Evolutionary conservation across 2,113 vertebrate genomes (phyloP), one percentile per base, ranked within the genome.

Genomic region (Tretioscincus oriximinensis): DNA sequence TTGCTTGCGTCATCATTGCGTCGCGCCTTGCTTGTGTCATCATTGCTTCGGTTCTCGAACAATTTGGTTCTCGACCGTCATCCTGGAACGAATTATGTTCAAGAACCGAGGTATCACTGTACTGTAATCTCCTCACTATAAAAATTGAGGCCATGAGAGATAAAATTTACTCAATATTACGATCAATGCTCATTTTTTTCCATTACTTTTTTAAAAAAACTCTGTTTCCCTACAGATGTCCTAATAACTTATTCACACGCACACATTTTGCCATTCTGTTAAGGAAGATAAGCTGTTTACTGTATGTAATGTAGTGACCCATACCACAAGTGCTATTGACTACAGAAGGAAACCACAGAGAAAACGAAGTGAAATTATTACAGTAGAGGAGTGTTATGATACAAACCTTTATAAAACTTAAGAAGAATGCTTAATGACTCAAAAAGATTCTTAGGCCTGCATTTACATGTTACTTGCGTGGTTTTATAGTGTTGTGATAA

Each of bases 171-270:
- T 26, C 51, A 45, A 11, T 14, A 20, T 1, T 28, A 24, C 14
- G 18, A 35, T 58, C 29, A 29, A 69, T 1, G 9, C 10, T 26
- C 26, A 6, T 4, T 18, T 5, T 63, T 11, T 63, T 6, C 61
- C 24, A 7, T 11, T 26, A 22, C 7, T 63, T 7, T 76, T 47
- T 66, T 21, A 35, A 47, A 87, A 5, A 7, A 76, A 4, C 29
- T 60, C 20, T 47, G 0, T 60, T 71, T 16, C 72, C 11, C 35
- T 60, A 29, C 28, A 66, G 24, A 35, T 14, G 54, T 18, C 54
- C 1, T 76, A 54, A 29, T 73, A 71, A 41, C 65, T 76, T 77
- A 35, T 71, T 78, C 35, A 58, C 61, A 78, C 65, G 24, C 84
- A 29, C 29, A 29, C 70, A n/a, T 64, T 66, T 66, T 54, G 28